Evolutionary conservation across 30 jellyfish, hydroid and myxozoan species (phyloP).

Genomic region (Cassiopea andromeda): DNA sequence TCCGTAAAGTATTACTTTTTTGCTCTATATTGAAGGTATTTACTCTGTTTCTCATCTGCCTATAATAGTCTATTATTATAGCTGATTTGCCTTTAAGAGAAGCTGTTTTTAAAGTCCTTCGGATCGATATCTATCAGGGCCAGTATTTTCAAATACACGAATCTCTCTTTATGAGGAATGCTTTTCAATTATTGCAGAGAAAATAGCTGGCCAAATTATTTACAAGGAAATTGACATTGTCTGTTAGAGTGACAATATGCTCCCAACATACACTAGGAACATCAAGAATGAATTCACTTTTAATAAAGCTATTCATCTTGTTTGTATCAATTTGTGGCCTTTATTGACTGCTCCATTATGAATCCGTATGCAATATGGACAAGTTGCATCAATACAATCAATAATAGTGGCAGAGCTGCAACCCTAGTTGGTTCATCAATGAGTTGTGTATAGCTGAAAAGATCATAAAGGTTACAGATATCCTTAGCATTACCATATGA

Average conservation of each 20-base stretch:
- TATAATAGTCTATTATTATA: conserved; percentile 19
- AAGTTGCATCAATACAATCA: conserved; percentile 34
- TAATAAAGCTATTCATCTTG: conserved; percentile 17
- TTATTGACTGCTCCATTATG: too few relatives aligned
- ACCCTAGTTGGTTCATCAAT: conserved; percentile 42
- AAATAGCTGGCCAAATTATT: conserved; percentile 10
- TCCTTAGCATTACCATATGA: conserved; percentile 4
- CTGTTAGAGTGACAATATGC: conserved; percentile 37
- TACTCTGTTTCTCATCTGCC: conserved; percentile 18
- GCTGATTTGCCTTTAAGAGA: conserved; percentile 14
- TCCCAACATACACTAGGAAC: conserved; percentile 56
- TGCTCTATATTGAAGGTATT: not conserved
- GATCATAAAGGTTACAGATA: conserved; percentile 12
- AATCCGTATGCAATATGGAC: conserved; percentile 2
- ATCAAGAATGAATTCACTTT: conserved; percentile 47
- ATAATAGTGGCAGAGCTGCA: conserved; percentile 2
- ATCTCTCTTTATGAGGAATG: conserved; percentile 25
- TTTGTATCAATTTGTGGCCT: conserved; percentile 9
- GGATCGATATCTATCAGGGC: conserved; percentile 46
- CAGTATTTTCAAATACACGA: conserved; percentile 52
- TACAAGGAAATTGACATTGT: conserved; percentile 19
- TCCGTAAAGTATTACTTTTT: not conserved
- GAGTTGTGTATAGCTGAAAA: conserved; percentile 12
- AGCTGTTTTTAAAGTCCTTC: conserved; percentile 12
- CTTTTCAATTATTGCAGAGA: conserved; percentile 22